Evolutionary conservation across 2,113 vertebrate genomes (phyloP), one percentile per base, ranked within the genome.

Genomic region (Hippocampus abdominalis): DNA sequence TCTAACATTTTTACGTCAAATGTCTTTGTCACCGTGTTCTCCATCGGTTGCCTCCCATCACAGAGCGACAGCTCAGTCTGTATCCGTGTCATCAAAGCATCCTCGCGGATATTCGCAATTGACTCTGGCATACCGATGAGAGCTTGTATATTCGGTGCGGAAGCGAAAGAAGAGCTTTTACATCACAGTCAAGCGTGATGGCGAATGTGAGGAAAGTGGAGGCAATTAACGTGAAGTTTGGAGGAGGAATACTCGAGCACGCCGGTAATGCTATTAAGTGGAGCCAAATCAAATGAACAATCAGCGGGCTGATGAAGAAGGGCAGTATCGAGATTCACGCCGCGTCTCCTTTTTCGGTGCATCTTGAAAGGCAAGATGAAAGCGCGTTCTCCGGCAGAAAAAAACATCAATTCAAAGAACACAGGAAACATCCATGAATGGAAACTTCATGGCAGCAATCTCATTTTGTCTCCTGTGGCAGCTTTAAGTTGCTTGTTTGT

Each of bases 11-110:
- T 66, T 46, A 72, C 70, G 56, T 74, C 57, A 71, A 78, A 78
- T 66, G 74, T 44, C 46, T 39, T 20, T 32, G 72, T 60, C 44
- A 49, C 59, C 16, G 54, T 60, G 63, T 68, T 56, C 46, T 73
- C 70, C 54, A 69, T 78, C 60, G 70, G 42, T 39, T 36, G 68
- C 70, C 74, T 74, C 46, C 60, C 66, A 72, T 79, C 76, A 81
- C 76, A 70, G 57, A 73, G 73, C 42, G 36, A 62, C 62, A 25
- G 56, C 72, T 81, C 79, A 74, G 78, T 81, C 76, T 79, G 75
- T 54, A 67, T 23, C 62, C 69, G 68, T 66, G 80, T 79, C 74
- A 75, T 69, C 29, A 79, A 72, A 73, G 57, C 3, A 9, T 64
- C 70, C 68, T 69, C 21, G 66, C 73, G 44, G 32, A 56, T 42